Conservation (phyloP, 2,797 vertebrate genomes). For the Epinephelus awoara region DNA sequence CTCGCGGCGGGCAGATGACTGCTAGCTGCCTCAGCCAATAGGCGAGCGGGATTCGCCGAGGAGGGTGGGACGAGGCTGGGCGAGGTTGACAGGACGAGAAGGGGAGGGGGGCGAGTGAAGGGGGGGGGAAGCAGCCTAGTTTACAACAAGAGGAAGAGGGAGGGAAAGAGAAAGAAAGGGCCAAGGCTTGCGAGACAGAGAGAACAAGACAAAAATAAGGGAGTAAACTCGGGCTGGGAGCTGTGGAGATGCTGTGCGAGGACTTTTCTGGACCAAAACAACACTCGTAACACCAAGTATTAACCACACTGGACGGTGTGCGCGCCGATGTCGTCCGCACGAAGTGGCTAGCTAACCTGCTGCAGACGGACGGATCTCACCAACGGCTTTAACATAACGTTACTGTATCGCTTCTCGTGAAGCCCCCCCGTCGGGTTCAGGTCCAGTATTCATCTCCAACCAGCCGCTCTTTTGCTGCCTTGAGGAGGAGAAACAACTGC, state of each 20-base stretch:
- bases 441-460: constrained; percentile 61
- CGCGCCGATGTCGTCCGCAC: constrained; percentile 70
- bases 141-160: constrained; percentile 88
- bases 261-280: constrained; percentile 66
- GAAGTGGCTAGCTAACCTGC: constrained; percentile 82
- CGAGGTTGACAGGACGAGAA: constrained; percentile 87
- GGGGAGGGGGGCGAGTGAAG: constrained; percentile 71
- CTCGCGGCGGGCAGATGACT: constrained; percentile 69
- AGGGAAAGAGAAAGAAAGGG: constrained; percentile 83
- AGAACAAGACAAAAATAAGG: constrained; percentile 70
- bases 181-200: constrained; percentile 60
- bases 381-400: constrained; percentile 49
- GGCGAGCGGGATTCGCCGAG: not conserved
- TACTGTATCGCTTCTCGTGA: constrained; percentile 35
- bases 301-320: constrained; percentile 59
- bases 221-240: constrained; percentile 73
- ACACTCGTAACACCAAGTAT: constrained; percentile 42
- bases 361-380: constrained; percentile 72
- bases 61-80: constrained; percentile 85
- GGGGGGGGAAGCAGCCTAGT: constrained; percentile 82
- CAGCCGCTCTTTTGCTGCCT: constrained; percentile 40
- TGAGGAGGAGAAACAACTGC: constrained; percentile 31
- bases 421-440: constrained; percentile 28
- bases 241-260: constrained; percentile 66
- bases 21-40: constrained; percentile 74